These are phyloP conservation scores for human (Homo sapiens) DNA, from an alignment of 2,113 vertebrate species.

Conservation along the genomic window GRCh38 chr16:77999501-78000000, in stretches of 20 bases:
- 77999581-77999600: neutral
- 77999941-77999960: neutral
- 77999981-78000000: neutral
- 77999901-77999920: neutral
- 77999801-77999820: neutral
- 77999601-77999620: neutral
- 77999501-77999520: too few relatives aligned
- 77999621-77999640: neutral
- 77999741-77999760: neutral
- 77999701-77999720: neutral
- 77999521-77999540: too few relatives aligned
- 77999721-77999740: neutral
- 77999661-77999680: neutral
- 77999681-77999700: neutral
- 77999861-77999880: neutral
- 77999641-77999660: neutral
- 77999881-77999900: neutral
- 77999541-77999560: too few relatives aligned
- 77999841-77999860: neutral
- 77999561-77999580: neutral
- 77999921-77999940: neutral
- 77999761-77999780: neutral
- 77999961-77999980: neutral
- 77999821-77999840: too few relatives aligned
- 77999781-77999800: neutral